Percentiles rank a stretch among this genome's conserved stretches.
Conservation (phyloP, 2,113 vertebrate genomes). For the Sclerurus mexicanus region DNA sequence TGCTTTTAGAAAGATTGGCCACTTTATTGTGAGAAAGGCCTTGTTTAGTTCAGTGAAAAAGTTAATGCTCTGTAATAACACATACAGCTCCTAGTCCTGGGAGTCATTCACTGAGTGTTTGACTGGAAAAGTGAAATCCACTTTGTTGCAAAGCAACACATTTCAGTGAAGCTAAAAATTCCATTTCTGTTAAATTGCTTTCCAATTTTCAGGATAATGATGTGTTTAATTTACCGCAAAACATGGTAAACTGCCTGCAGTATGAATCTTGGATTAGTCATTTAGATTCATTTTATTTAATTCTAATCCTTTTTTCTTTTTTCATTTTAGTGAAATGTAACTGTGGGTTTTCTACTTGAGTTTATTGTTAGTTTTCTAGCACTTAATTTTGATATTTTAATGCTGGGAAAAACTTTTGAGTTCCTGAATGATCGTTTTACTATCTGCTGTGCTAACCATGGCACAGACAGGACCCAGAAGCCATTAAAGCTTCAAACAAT, state of each 20-base stretch:
- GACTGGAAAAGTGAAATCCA: conserved; percentile 76
- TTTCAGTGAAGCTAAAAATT: conserved; percentile 82
- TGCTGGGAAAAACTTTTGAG: not conserved
- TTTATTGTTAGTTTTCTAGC: not conserved
- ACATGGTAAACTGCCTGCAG: conserved; percentile 65
- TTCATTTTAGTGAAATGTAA: not conserved
- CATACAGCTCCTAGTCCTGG: conserved; percentile 48
- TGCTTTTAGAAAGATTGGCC: conserved; percentile 48
- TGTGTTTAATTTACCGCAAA: conserved; percentile 81
- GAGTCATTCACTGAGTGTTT: conserved; percentile 69
- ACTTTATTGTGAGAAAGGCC: conserved; percentile 72
- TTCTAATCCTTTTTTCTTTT: not conserved
- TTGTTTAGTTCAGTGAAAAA: conserved; percentile 75
- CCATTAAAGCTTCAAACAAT: conserved; percentile 24
- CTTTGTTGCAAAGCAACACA: conserved; percentile 88
- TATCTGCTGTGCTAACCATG: not conserved
- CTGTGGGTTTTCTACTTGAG: not conserved
- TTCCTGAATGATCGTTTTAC: not conserved
- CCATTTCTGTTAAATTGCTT: conserved; percentile 67
- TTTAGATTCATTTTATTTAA: conserved; percentile 53
- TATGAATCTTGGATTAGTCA: conserved; percentile 75
- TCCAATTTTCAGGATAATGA: conserved; percentile 74
- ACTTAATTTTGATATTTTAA: conserved; percentile 11
- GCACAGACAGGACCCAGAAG: not conserved
- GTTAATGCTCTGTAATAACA: conserved; percentile 62